A percentile compares a stretch with the other conserved stretches of the same genome.
Evolutionary conservation across 1,140 invertebrate species (phyloP).

Genomic region (Aphidius gifuensis): DNA sequence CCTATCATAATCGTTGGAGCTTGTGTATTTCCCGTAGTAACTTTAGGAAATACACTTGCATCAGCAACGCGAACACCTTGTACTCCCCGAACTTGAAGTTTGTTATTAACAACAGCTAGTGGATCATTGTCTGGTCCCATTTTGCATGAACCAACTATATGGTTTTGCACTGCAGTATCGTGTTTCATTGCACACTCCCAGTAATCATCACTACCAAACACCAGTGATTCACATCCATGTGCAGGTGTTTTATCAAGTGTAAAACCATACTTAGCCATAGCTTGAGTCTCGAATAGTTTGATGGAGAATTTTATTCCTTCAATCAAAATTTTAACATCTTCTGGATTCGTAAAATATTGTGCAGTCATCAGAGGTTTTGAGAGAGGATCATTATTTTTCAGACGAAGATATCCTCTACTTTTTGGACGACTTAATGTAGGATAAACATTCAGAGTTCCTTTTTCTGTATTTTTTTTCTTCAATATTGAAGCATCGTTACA

Average conservation of each 20-base stretch:
- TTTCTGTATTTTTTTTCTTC: no score
- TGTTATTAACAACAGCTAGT: conserved; percentile 77
- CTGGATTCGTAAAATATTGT: conserved; percentile 81
- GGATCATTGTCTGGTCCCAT: conserved; percentile 78
- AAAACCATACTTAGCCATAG: conserved; percentile 78
- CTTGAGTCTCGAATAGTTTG: conserved; percentile 71
- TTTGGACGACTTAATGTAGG: conserved; percentile 61
- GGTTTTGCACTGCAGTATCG: conserved; percentile 83
- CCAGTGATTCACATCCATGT: conserved; percentile 72
- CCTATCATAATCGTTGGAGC: conserved; percentile 76
- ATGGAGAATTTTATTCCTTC: conserved; percentile 82
- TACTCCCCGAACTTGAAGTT: conserved; percentile 71
- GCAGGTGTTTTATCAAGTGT: conserved; percentile 73
- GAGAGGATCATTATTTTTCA: conserved; percentile 75
- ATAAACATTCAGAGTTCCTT: no score
- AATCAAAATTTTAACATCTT: conserved; percentile 72
- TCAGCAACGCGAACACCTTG: conserved; percentile 71
- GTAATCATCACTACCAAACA: conserved; percentile 77
- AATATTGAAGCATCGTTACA: no score
- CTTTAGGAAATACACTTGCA: conserved; percentile 76
- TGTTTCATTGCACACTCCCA: conserved; percentile 81
- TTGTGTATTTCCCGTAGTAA: conserved; percentile 79
- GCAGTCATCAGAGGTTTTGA: conserved; percentile 85
- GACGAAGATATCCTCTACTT: conserved; percentile 76
- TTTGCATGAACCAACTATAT: conserved; percentile 80